A percentile compares a stretch with the other conserved stretches of the same genome.
Conservation (phyloP, 2,888 invertebrate genomes). For the Agrochola circellaris region DNA sequence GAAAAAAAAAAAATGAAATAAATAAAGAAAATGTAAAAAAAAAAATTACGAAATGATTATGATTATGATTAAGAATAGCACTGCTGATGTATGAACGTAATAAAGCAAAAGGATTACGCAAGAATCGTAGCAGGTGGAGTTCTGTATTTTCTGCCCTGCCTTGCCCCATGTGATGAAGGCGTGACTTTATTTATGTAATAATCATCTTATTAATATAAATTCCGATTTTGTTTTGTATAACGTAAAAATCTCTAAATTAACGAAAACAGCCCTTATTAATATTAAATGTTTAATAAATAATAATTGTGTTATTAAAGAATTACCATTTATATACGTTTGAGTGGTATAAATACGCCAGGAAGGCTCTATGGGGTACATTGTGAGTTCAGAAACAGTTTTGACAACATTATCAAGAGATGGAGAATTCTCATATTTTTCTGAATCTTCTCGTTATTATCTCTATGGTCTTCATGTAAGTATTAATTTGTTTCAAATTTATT, state of each 20-base stretch:
- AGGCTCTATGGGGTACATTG: not conserved
- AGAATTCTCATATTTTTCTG: not conserved
- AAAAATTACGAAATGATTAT: too few relatives aligned
- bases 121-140: too few relatives aligned
- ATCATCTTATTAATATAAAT: not conserved
- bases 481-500: not conserved
- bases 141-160: too few relatives aligned
- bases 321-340: slow-evolving; percentile 13
- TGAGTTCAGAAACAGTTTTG: not conserved
- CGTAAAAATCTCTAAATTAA: not conserved
- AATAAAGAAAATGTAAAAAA: too few relatives aligned
- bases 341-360: slow-evolving; percentile 5
- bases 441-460: not conserved
- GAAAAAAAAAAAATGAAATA: too few relatives aligned
- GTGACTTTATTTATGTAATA: not conserved
- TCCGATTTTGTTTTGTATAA: not conserved
- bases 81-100: too few relatives aligned
- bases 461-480: slow-evolving; percentile 18
- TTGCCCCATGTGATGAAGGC: too few relatives aligned
- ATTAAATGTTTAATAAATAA: slow-evolving; percentile 26
- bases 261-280: slow-evolving; percentile 16
- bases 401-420: not conserved
- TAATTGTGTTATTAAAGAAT: slow-evolving; percentile 18
- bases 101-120: too few relatives aligned
- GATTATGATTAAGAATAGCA: too few relatives aligned